A percentile compares a stretch with the other conserved stretches of the same genome.
These are phyloP conservation scores for Plotosus lineatus DNA, from an alignment of 2,113 vertebrate genomes.

Conservation along the genomic window DNA sequence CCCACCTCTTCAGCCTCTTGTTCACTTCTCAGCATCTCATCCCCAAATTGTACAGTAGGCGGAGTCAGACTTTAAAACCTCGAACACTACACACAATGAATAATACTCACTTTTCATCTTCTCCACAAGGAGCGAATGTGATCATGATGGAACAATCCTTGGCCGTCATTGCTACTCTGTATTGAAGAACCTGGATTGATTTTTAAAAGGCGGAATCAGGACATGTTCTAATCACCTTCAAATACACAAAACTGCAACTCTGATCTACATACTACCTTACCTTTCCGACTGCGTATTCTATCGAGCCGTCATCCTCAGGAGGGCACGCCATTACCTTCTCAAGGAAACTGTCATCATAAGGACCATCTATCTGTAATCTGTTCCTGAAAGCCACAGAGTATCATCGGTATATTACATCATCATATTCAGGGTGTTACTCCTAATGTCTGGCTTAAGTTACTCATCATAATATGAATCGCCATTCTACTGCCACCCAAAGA, in stretches of 20 bases:
- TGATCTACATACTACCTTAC: slow-evolving; percentile 61
- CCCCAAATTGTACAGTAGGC: too few species aligned
- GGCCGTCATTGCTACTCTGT: slow-evolving; percentile 93
- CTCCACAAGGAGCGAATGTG: slow-evolving; percentile 80
- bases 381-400: slow-evolving; percentile 66
- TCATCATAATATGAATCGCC: too few species aligned
- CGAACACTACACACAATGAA: not conserved
- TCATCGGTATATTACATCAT: not conserved
- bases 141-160: slow-evolving; percentile 98
- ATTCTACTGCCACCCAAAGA: slow-evolving; percentile 15
- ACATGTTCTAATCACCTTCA: not conserved
- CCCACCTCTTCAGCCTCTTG: too few species aligned
- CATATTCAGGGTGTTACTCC: not conserved
- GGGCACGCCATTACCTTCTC: slow-evolving; percentile 86
- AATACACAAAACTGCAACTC: not conserved
- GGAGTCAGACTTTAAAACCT: not conserved
- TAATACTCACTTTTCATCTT: slow-evolving; percentile 80
- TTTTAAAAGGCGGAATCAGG: not conserved
- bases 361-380: slow-evolving; percentile 86
- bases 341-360: slow-evolving; percentile 86
- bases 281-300: slow-evolving; percentile 87
- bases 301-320: slow-evolving; percentile 84
- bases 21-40: too few species aligned
- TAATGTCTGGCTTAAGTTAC: too few species aligned
- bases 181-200: slow-evolving; percentile 87